Conservation (phyloP, 2,888 invertebrate genomes). For the Nymphalis polychloros region DNA sequence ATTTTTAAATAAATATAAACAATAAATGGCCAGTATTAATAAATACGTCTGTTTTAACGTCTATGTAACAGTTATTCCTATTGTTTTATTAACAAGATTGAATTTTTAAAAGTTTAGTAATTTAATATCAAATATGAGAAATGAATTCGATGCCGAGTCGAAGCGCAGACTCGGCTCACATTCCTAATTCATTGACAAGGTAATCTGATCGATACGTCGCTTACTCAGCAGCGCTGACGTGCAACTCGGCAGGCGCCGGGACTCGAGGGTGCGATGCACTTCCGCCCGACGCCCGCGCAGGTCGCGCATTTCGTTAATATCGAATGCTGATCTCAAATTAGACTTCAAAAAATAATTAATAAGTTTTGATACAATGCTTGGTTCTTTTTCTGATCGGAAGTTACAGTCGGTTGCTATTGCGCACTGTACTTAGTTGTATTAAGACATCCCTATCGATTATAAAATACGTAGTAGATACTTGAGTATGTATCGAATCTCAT, state of each 20-base stretch:
- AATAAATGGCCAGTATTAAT: too few relatives aligned
- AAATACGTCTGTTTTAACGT: too few relatives aligned
- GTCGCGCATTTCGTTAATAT: neutral
- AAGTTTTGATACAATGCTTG: neutral
- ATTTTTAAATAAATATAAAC: too few relatives aligned
- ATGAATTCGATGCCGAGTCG: neutral
- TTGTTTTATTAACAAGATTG: neutral
- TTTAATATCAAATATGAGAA: neutral
- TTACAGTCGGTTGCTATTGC: too few relatives aligned
- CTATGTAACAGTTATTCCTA: too few relatives aligned
- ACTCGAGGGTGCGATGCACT: conserved; percentile 8
- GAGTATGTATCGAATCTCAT: too few relatives aligned
- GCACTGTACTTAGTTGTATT: too few relatives aligned
- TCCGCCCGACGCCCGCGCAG: conserved; percentile 3
- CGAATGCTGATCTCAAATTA: neutral
- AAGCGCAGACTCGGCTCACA: neutral
- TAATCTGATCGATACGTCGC: neutral
- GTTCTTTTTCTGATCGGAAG: neutral
- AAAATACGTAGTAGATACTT: too few relatives aligned
- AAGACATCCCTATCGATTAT: too few relatives aligned
- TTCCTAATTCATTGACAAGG: conserved; percentile 10
- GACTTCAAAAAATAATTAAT: too few relatives aligned
- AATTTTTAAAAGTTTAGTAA: neutral
- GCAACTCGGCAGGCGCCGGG: neutral
- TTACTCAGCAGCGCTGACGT: neutral